Percentiles rank a stretch among this genome's conserved stretches.
These are phyloP conservation scores for Megaptera novaeangliae DNA, from an alignment of 2,113 vertebrate genomes.

Conservation along the genomic window DNA sequence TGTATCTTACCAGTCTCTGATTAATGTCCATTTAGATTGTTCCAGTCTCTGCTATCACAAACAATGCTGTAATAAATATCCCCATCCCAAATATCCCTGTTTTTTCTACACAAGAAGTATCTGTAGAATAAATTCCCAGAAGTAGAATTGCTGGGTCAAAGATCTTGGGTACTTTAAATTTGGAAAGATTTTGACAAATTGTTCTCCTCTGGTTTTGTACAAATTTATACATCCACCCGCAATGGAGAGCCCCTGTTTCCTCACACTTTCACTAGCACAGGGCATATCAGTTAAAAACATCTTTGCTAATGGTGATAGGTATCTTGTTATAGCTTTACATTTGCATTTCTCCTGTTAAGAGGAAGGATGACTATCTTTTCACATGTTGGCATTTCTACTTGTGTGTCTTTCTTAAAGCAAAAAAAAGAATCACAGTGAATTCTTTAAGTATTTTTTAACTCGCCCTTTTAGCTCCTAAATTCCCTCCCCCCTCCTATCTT, in stretches of 20 bases:
- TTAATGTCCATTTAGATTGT: background rate
- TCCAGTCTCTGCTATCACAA: background rate
- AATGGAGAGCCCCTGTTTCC: background rate
- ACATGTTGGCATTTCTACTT: constrained; percentile 10
- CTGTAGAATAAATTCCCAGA: background rate
- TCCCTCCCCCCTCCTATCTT: background rate
- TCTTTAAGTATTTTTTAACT: constrained; percentile 31
- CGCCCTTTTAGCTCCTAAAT: constrained; percentile 1
- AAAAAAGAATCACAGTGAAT: background rate
- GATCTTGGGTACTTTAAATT: background rate
- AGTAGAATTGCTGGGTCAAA: background rate
- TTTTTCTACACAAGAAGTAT: background rate
- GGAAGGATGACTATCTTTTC: background rate
- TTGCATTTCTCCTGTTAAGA: background rate
- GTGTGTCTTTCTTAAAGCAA: background rate
- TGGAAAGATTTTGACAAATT: background rate
- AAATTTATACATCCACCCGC: background rate
- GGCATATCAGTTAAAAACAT: background rate
- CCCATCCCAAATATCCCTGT: background rate
- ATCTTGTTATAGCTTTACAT: background rate
- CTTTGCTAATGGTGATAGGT: background rate
- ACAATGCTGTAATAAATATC: background rate
- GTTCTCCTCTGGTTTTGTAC: background rate
- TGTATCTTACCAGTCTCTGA: background rate
- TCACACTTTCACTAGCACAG: background rate